Conservation (phyloP, 1,140 invertebrate genomes). For the Sycobia sp. region DNA sequence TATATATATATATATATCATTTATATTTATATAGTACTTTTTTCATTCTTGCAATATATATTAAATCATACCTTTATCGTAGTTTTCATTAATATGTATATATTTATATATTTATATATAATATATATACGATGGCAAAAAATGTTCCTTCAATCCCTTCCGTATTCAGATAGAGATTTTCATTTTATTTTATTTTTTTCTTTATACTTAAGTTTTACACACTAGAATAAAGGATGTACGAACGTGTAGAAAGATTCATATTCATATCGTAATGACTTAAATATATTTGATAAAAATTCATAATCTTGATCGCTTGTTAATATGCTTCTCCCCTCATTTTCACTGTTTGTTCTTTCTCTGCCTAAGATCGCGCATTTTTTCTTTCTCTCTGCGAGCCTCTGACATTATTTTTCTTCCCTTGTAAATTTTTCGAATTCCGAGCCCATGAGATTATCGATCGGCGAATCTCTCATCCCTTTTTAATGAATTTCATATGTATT, state of each 20-base stretch:
- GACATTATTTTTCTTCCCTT: neutral
- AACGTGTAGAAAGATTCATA: slow-evolving; percentile 61
- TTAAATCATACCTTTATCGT: slow-evolving; percentile 46
- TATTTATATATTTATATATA: slow-evolving; percentile 46
- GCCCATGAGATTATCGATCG: too few relatives aligned
- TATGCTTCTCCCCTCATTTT: slow-evolving; percentile 15
- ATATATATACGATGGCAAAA: slow-evolving; percentile 49
- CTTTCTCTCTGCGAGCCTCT: slow-evolving; percentile 1
- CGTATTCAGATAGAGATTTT: slow-evolving; percentile 39
- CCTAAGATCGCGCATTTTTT: neutral
- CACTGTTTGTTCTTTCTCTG: neutral
- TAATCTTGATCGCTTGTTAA: slow-evolving; percentile 43
- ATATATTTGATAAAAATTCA: slow-evolving; percentile 60
- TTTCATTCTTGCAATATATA: slow-evolving; percentile 46
- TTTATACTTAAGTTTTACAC: slow-evolving; percentile 38
- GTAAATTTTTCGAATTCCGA: too few relatives aligned
- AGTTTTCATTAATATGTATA: slow-evolving; percentile 43
- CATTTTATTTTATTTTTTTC: slow-evolving; percentile 23
- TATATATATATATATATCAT: slow-evolving; percentile 38
- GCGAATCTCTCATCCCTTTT: slow-evolving; percentile 35
- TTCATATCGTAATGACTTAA: slow-evolving; percentile 56
- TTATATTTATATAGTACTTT: slow-evolving; percentile 45
- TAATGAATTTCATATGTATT: slow-evolving; percentile 44
- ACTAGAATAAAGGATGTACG: slow-evolving; percentile 57
- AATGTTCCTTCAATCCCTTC: slow-evolving; percentile 44